Evolutionary conservation across 2,888 invertebrate species (phyloP).

Genomic region (Pyrgus malvae): DNA sequence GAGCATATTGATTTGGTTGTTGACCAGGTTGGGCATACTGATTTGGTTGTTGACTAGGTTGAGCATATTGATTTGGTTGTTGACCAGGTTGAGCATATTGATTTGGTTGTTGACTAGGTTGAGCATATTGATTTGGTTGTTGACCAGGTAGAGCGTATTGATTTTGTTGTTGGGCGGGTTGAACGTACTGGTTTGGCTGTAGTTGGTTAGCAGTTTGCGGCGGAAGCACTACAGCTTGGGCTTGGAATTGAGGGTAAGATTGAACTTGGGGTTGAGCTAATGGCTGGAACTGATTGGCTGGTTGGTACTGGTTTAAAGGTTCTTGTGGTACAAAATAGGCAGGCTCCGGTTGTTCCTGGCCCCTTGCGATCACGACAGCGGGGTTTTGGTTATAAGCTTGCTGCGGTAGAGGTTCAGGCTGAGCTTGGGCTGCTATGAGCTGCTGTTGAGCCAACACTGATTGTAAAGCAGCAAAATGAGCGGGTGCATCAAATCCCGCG

Average conservation of each 20-base stretch:
- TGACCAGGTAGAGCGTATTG: conserved; percentile 29
- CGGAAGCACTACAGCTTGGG: conserved; percentile 47
- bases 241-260: conserved; percentile 44
- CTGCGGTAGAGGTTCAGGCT: conserved; percentile 40
- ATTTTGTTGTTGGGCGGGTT: conserved; percentile 36
- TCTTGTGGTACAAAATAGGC: conserved; percentile 35
- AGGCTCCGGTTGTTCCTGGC: conserved; percentile 39
- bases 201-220: conserved; percentile 40
- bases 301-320: conserved; percentile 27
- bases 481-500: conserved; percentile 57
- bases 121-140: conserved; percentile 35
- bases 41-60: conserved; percentile 35
- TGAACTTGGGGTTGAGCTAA: conserved; percentile 33
- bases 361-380: conserved; percentile 42
- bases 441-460: conserved; percentile 65
- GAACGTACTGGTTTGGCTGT: conserved; percentile 35
- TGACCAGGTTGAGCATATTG: conserved; percentile 29
- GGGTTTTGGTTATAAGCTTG: conserved; percentile 46
- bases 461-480: conserved; percentile 66
- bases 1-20: conserved; percentile 35
- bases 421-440: conserved; percentile 35
- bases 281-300: conserved; percentile 29
- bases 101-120: conserved; percentile 35
- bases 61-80: conserved; percentile 35
- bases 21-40: conserved; percentile 29